Percentiles rank a stretch among this genome's conserved stretches.
Conservation (phyloP, 2,797 vertebrate genomes). For the Fistularia commersonii region DNA sequence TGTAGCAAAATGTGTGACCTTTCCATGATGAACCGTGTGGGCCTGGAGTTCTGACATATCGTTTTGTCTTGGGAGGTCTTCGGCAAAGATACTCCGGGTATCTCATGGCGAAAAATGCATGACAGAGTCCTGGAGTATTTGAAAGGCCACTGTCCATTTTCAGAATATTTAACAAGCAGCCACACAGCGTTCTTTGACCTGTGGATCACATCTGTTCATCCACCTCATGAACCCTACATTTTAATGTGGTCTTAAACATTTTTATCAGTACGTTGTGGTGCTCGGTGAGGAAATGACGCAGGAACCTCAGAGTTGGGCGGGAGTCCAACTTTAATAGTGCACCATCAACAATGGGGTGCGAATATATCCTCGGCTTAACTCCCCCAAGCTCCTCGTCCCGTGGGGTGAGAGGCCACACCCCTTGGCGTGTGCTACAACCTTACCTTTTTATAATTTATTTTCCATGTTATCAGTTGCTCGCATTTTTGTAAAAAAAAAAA, state of each 20-base stretch:
- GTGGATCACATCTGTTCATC: conserved; percentile 43
- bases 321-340: no score
- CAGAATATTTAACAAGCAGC: conserved; percentile 61
- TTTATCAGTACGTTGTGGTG: no score
- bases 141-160: conserved; percentile 72
- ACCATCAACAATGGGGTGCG: no score
- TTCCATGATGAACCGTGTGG: conserved; percentile 69
- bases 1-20: conserved; percentile 67
- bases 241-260: conserved; percentile 17
- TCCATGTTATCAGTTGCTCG: no score
- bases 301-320: no score
- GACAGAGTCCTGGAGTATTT: conserved; percentile 50
- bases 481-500: no score
- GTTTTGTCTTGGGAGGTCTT: conserved; percentile 70
- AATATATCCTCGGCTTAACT: no score
- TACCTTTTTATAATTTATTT: no score
- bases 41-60: conserved; percentile 59
- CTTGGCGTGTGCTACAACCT: no score
- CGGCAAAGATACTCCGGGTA: conserved; percentile 50
- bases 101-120: conserved; percentile 57
- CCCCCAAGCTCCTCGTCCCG: no score
- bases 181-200: conserved; percentile 19
- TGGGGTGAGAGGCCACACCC: no score
- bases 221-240: conserved; percentile 33
- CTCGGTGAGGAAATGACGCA: no score